A percentile compares a stretch with the other conserved stretches of the same genome.
phyloP scores from a whole-genome alignment of 2,888 invertebrate genomes.

The Chaitophorus viminalis region DNA sequence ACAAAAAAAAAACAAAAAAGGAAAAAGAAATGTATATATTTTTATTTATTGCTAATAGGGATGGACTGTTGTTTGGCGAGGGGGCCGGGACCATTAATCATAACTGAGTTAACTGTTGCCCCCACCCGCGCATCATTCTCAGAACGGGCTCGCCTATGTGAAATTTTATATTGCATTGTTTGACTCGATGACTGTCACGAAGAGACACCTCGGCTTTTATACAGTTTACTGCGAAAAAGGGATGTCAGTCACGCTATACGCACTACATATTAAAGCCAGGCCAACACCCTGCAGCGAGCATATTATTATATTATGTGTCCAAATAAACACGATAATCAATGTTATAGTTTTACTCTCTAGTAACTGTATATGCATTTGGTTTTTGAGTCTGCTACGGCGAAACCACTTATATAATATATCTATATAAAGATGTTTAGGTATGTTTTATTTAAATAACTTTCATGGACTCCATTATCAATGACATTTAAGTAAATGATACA shows the following conservation, averaged over 20 bases:
- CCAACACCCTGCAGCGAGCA: constrained; percentile 16
- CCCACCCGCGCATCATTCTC: neutral
- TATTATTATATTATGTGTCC: neutral
- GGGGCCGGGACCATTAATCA: constrained; percentile 56
- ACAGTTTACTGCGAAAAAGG: constrained; percentile 47
- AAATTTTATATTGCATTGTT: constrained; percentile 59
- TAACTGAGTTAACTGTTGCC: constrained; percentile 55
- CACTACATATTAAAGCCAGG: neutral
- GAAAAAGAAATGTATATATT: constrained; percentile 51
- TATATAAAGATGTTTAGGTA: too few species aligned
- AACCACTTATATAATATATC: neutral
- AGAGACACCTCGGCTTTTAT: constrained; percentile 60
- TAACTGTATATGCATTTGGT: too few species aligned
- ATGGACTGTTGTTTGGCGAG: constrained; percentile 55
- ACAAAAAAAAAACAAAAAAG: constrained; percentile 49
- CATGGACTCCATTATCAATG: too few species aligned
- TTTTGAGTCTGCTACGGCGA: neutral
- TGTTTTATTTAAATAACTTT: neutral
- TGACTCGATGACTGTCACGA: constrained; percentile 61
- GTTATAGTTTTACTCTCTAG: neutral
- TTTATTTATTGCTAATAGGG: constrained; percentile 62
- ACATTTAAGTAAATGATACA: neutral
- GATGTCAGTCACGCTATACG: constrained; percentile 54
- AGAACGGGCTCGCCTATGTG: constrained; percentile 38
- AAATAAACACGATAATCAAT: constrained; percentile 33